phyloP scores from a whole-genome alignment of 2,113 vertebrate genomes.

The Chloropsis hardwickii region DNA sequence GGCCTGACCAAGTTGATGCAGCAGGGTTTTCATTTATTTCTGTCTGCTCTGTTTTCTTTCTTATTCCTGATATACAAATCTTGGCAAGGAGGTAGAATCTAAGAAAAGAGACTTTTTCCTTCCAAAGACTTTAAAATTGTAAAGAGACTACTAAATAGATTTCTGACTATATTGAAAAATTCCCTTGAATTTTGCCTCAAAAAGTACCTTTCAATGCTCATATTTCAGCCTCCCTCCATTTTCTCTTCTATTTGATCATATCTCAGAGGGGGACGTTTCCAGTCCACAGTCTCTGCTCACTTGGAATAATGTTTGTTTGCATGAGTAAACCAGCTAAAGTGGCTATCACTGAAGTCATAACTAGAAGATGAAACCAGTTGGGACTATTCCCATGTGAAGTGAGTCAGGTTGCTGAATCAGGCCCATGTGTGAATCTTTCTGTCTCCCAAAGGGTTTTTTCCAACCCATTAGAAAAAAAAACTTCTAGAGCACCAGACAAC shows the following conservation, averaged over 20 bases:
- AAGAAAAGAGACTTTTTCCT: not conserved
- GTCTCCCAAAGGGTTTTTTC: not conserved
- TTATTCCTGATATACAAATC: not conserved
- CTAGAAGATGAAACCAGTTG: slow-evolving; percentile 24
- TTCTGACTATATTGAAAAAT: not conserved
- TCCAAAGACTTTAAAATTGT: not conserved
- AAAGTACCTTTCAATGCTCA: not conserved
- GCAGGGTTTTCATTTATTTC: not conserved
- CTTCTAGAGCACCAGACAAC: not conserved
- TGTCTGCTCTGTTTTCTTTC: not conserved
- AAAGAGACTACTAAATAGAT: not conserved
- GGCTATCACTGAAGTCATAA: slow-evolving; percentile 37
- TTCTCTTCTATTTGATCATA: not conserved
- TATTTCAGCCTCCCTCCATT: not conserved
- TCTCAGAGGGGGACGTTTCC: not conserved
- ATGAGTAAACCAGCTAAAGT: slow-evolving; percentile 44
- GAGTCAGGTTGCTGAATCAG: slow-evolving; percentile 54
- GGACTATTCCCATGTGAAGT: slow-evolving; percentile 46
- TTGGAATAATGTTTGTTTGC: slow-evolving; percentile 56
- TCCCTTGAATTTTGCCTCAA: not conserved
- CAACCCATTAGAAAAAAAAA: not conserved
- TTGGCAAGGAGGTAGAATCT: not conserved
- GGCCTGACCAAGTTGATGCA: not conserved
- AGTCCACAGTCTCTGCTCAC: slow-evolving; percentile 30
- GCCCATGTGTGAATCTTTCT: not conserved